Base-by-base conservation (phyloP, 1,140 invertebrate species). In the Drosophila orosa region DNA sequence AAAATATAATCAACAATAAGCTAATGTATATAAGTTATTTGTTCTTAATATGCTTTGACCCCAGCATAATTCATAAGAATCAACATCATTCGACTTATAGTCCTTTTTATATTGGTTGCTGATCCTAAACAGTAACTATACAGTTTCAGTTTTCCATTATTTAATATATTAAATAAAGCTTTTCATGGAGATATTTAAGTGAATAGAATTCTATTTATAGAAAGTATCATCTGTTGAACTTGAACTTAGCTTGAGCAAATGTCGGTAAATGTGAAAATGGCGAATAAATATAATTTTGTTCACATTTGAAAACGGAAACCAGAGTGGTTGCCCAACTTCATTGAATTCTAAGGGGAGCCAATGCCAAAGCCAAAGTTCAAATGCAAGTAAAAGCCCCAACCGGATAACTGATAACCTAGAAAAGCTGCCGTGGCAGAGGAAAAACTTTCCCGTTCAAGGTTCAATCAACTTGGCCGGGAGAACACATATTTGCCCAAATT, bases 341-440 rank as follows among this genome's bases (percentile, higher is more conserved):
- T 17, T 58, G 33, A 62, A 59, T 40, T 39, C 35, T 6, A 59
- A 10, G 24, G 42, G 37, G 15, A 44, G 39, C 13, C 50, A 54
- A 35, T 52, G 55, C 27, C 29, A 31, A n/a, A 67, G 42, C 57
- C 58, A 66, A 66, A 66, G 65, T 68, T 50, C 60, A 68, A 66
- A 29, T 68, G 44, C 45, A 66, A 22, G 60, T 40, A 24, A 66
- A 54, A 35, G 17, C 25, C 61, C 35, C 25, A 66, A 68, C 17
- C 35, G 65, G 65, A 66, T 66, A 54, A 66, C 45, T 67, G 61
- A 66, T 68, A 68, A 66, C 65, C 65, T 52, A 66, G 65, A 66
- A 66, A 68, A 50, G 65, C 62, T 45, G 29, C 27, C 60, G 9
- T 25, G 27, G 24, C 22, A 31, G 15, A 9, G 33, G 27, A 3